phyloP scores from a whole-genome alignment of 1,140 invertebrate species.

The Drosophila bocqueti region DNA sequence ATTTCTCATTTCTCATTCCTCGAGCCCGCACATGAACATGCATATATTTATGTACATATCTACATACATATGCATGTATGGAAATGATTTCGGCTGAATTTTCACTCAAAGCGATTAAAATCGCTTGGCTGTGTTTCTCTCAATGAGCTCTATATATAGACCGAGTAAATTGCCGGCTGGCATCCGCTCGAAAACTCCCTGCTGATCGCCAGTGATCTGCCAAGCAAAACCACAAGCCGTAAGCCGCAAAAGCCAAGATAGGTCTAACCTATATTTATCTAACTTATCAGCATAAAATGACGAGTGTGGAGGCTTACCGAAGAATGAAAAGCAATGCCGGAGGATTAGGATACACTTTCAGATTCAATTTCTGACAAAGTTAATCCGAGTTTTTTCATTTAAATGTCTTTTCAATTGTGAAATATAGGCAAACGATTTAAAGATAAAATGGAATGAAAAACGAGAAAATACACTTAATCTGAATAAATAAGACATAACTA shows the following conservation, averaged over 20 bases:
- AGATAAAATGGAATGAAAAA: neutral
- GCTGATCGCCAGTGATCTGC: conserved; percentile 17
- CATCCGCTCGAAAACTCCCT: conserved; percentile 19
- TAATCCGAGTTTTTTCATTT: neutral
- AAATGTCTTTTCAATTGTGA: neutral
- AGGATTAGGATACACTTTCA: conserved; percentile 7
- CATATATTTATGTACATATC: neutral
- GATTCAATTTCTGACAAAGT: neutral
- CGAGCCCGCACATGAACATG: conserved; percentile 34
- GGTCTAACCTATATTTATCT: conserved; percentile 38
- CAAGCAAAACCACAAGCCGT: conserved; percentile 44
- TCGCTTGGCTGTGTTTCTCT: neutral
- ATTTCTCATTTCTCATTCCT: conserved; percentile 2
- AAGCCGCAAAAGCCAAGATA: conserved; percentile 36
- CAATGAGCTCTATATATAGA: conserved; percentile 9
- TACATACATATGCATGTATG: neutral
- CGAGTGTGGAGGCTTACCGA: conserved; percentile 23
- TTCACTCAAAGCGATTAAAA: conserved; percentile 21
- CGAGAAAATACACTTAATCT: neutral
- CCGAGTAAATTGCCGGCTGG: conserved; percentile 4
- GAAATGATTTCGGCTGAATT: conserved; percentile 49
- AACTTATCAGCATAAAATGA: conserved; percentile 36
- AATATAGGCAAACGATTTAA: neutral
- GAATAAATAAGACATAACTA: conserved; percentile 6
- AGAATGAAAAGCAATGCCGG: neutral